Percentiles rank a stretch among this genome's conserved stretches.
Evolutionary conservation across 2,797 vertebrate species (phyloP).

Genomic region (Hozukius guyotensis): DNA sequence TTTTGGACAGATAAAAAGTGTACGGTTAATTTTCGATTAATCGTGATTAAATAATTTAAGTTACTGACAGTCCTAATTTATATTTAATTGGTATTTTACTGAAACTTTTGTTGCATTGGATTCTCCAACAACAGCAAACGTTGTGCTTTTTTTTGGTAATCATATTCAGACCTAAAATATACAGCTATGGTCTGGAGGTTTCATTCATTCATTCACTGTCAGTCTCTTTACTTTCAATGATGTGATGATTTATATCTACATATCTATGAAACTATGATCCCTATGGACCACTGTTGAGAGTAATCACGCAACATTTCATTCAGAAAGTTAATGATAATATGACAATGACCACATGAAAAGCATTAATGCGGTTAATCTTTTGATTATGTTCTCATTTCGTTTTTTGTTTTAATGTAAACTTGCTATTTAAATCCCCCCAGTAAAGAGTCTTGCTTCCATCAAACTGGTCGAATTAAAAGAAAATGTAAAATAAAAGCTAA

Average conservation of each 20-base stretch:
- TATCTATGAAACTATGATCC: background rate
- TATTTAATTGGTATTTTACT: too few species aligned
- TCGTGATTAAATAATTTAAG: too few species aligned
- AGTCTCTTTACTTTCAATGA: background rate
- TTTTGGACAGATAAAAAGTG: too few species aligned
- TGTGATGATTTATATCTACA: background rate
- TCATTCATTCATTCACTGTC: background rate
- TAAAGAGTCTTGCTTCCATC: background rate
- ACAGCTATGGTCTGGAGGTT: background rate
- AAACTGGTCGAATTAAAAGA: too few species aligned
- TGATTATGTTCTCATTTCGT: background rate
- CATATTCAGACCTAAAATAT: background rate
- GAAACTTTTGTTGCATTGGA: too few species aligned
- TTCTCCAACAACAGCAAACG: too few species aligned
- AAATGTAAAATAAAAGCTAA: too few species aligned
- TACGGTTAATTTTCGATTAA: too few species aligned
- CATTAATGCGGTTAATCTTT: background rate
- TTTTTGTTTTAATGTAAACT: background rate
- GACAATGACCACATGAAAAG: background rate
- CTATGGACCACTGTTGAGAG: background rate
- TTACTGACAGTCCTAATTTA: too few species aligned
- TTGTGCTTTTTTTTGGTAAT: background rate
- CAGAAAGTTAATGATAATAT: background rate
- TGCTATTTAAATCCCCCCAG: background rate
- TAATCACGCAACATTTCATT: background rate